Conservation (phyloP, 1,140 invertebrate species). For the Orchestia grillus region DNA sequence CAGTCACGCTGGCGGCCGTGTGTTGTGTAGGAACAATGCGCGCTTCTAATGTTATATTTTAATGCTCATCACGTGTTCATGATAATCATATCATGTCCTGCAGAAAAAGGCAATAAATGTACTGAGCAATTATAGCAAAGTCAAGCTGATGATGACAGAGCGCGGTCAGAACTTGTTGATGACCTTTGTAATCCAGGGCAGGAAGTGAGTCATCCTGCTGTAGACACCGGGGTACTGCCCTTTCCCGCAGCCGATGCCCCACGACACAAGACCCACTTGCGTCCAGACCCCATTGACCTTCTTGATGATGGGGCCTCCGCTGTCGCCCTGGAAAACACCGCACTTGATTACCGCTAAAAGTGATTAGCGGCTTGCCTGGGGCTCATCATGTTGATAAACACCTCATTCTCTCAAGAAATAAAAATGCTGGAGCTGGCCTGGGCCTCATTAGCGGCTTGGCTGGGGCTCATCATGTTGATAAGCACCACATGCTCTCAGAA, state of each 20-base stretch:
- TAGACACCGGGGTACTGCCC: constrained; percentile 92
- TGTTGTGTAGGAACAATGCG: not conserved
- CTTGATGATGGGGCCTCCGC: constrained; percentile 87
- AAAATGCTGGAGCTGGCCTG: too few species aligned
- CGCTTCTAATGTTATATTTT: not conserved
- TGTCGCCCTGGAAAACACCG: constrained; percentile 82
- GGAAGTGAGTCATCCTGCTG: constrained; percentile 81
- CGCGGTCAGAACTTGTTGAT: constrained; percentile 15
- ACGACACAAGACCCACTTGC: constrained; percentile 91
- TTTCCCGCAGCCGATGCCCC: constrained; percentile 94
- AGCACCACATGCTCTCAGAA: not conserved
- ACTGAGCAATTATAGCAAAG: not conserved
- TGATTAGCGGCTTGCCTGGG: not conserved
- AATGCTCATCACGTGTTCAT: not conserved
- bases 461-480: not conserved
- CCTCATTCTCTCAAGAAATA: not conserved
- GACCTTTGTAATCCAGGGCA: constrained; percentile 79
- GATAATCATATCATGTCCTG: not conserved
- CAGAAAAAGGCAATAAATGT: not conserved
- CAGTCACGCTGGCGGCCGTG: not conserved
- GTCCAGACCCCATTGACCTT: constrained; percentile 82
- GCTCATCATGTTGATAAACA: not conserved
- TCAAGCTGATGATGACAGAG: not conserved
- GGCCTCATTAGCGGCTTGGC: not conserved
- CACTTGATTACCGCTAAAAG: not conserved